These are phyloP conservation scores for Clepsis dumicolana DNA, from an alignment of 2,888 invertebrate species.

Conservation along the genomic window DNA sequence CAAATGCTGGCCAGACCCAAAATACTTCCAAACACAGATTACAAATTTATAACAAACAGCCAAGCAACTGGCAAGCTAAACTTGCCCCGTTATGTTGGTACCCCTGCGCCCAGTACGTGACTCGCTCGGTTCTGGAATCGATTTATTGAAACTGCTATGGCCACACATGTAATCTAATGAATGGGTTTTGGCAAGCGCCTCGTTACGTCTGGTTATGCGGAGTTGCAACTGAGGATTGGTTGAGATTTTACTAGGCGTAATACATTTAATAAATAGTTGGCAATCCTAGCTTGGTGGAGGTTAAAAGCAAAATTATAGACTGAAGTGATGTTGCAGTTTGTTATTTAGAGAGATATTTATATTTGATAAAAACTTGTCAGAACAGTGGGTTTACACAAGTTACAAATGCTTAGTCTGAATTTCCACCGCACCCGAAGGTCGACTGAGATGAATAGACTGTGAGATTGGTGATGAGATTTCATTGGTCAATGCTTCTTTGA, in stretches of 20 bases:
- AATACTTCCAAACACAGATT: constrained; percentile 21
- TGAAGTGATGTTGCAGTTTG: neutral
- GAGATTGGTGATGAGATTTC: too few relatives aligned
- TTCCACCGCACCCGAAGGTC: too few relatives aligned
- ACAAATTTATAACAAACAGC: constrained; percentile 31
- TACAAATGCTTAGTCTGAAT: too few relatives aligned
- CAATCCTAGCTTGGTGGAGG: neutral
- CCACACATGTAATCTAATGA: constrained; percentile 40
- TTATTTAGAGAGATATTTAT: too few relatives aligned
- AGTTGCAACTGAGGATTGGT: constrained; percentile 9
- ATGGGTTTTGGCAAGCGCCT: constrained; percentile 39
- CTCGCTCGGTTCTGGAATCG: constrained; percentile 28
- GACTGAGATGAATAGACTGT: too few relatives aligned
- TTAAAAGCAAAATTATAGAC: too few relatives aligned
- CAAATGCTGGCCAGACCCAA: constrained; percentile 1
- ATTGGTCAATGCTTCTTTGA: too few relatives aligned
- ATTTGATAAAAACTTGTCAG: neutral
- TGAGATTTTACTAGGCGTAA: neutral
- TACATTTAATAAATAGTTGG: neutral
- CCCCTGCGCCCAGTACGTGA: constrained; percentile 32
- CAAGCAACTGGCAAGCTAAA: constrained; percentile 30
- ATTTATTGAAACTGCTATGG: constrained; percentile 35
- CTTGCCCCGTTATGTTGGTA: constrained; percentile 33
- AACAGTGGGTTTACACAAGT: too few relatives aligned
- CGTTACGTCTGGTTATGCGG: constrained; percentile 17